Percentiles rank a stretch among this genome's conserved stretches.
phyloP scores from a whole-genome alignment of 2,888 invertebrate species.

The Drosophila conformis region DNA sequence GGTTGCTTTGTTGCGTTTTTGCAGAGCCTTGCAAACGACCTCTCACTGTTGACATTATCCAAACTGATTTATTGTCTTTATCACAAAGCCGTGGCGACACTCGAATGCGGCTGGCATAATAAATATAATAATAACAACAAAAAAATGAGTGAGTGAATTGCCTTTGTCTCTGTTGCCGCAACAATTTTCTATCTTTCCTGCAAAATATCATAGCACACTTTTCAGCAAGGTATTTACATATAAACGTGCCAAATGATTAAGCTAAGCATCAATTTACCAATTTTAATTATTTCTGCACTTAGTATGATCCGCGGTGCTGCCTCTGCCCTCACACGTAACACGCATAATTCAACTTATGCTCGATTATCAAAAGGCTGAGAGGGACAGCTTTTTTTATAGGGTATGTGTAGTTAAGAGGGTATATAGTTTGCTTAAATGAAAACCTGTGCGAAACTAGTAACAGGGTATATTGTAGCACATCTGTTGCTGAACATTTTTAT shows the following conservation, averaged over 20 bases:
- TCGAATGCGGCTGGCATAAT: slow-evolving; percentile 58
- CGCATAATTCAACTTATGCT: slow-evolving; percentile 27
- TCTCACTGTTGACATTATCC: slow-evolving; percentile 66
- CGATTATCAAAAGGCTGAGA: slow-evolving; percentile 5
- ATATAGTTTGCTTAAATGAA: neutral
- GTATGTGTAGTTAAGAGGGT: neutral
- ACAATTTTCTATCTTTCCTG: slow-evolving; percentile 14
- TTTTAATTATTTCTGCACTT: slow-evolving; percentile 50
- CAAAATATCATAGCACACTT: slow-evolving; percentile 48
- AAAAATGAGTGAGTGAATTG: neutral
- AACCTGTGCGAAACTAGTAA: neutral
- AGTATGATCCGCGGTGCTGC: neutral
- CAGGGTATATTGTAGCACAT: slow-evolving; percentile 16
- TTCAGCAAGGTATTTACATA: neutral
- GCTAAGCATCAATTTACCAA: slow-evolving; percentile 35
- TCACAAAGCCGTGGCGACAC: slow-evolving; percentile 62
- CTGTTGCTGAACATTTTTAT: slow-evolving; percentile 12
- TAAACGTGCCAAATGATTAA: slow-evolving; percentile 26
- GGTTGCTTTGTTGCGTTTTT: slow-evolving; percentile 1
- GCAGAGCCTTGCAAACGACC: slow-evolving; percentile 2
- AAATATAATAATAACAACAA: slow-evolving; percentile 33
- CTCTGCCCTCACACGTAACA: slow-evolving; percentile 6
- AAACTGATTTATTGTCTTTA: slow-evolving; percentile 73
- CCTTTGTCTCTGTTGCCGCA: slow-evolving; percentile 23
- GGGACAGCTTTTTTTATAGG: neutral